Base-by-base conservation (phyloP, 2,888 invertebrate species). In the Gerosis bhagava region DNA sequence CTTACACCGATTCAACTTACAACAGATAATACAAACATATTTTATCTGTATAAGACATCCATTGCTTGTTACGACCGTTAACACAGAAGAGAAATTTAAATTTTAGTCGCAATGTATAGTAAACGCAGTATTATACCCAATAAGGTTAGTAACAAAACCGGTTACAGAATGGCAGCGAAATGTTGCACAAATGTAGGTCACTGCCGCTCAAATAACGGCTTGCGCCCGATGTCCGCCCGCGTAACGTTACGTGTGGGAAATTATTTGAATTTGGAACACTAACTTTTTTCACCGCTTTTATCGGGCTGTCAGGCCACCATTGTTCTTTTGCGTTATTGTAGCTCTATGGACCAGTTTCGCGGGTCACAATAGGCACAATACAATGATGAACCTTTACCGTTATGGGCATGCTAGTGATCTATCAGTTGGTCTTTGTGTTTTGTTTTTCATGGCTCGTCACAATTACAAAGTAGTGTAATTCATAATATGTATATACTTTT, bases 201-300 rank as follows among this genome's bases (percentile, higher is more conserved):
- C 80, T 88, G 87, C 83, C 82, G 80, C 77, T 76, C 77, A 77
- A 77, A 84, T 87, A 88, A 88, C 87, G 87, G 87, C 74, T 51
- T 73, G 87, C 75, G 73, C 87, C 77, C 75, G 74, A 74, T 87
- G 83, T 75, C 79, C 84, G 86, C 83, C 82, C 83, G 87, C 86
- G 84, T 86, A 87, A 87, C 87, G 80, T 87, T 87, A 87, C 87
- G 87, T 87, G 87, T 88, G 87, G 87, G 87, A 88, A 88, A 88
- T 83, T 81, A 84, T 83, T 84, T 77, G 84, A 86, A 88, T 88
- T 88, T 83, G 83, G 87, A 84, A 84, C 87, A 70, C 63, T 50
- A 65, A 63, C 57, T 57, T 63, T 76, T 83, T 83, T 77, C 70
- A 65, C 66, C 62, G 68, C 66, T 72, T 77, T 81, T 81, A 77